These are phyloP conservation scores for Phasianus colchicus DNA, from an alignment of 2,113 vertebrate species.

Conservation along the genomic window DNA sequence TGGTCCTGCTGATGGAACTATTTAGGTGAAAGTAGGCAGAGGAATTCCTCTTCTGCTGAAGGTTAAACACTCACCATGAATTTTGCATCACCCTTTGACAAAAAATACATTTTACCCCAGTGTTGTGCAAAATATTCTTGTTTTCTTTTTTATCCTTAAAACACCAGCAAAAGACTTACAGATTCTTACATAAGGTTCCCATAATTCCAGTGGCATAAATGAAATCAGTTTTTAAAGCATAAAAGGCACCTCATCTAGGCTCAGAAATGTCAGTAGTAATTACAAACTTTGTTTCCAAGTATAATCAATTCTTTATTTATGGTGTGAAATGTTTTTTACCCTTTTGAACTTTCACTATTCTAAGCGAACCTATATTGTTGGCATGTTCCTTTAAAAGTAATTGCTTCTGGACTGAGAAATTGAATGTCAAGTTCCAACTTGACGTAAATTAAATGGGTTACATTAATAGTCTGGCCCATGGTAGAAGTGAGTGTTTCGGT, in stretches of 20 bases:
- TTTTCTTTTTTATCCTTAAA: slow-evolving; percentile 16
- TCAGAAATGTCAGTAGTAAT: slow-evolving; percentile 67
- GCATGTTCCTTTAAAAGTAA: slow-evolving; percentile 72
- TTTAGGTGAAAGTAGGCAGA: not conserved
- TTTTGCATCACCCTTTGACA: not conserved
- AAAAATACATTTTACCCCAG: not conserved
- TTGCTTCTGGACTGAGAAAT: slow-evolving; percentile 69
- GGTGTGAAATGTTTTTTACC: slow-evolving; percentile 65
- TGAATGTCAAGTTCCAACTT: slow-evolving; percentile 46
- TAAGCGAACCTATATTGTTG: slow-evolving; percentile 57
- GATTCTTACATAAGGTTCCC: slow-evolving; percentile 58
- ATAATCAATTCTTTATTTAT: slow-evolving; percentile 69
- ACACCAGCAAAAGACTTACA: slow-evolving; percentile 6
- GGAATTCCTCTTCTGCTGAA: not conserved
- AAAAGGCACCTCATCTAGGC: slow-evolving; percentile 59
- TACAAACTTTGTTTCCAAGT: slow-evolving; percentile 68
- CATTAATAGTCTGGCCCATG: slow-evolving; percentile 41
- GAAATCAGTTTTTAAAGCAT: slow-evolving; percentile 59
- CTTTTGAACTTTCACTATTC: slow-evolving; percentile 67
- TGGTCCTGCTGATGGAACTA: not conserved
- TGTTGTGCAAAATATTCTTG: not conserved
- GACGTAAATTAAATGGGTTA: slow-evolving; percentile 63
- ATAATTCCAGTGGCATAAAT: slow-evolving; percentile 60
- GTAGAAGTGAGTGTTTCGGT: slow-evolving; percentile 50
- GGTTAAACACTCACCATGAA: not conserved